Percentiles rank a stretch among this genome's conserved stretches.
Evolutionary conservation across 2,113 vertebrate genomes (phyloP).

Genomic region (Regulus satrapa): DNA sequence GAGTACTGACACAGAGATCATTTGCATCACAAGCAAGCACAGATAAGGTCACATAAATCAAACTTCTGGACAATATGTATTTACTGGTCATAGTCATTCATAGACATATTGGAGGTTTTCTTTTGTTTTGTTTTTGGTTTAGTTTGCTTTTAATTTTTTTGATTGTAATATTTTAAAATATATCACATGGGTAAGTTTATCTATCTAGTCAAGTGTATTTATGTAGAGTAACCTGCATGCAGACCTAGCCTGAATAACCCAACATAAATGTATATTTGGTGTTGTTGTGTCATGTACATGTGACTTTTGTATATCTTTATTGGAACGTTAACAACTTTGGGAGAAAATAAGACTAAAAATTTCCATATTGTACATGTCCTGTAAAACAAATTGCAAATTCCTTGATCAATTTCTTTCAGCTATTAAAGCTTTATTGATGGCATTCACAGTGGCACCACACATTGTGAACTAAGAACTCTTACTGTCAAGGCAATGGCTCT

Average conservation of each 20-base stretch:
- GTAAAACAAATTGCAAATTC: background rate
- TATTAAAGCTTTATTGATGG: background rate
- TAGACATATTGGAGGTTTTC: background rate
- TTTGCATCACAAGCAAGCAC: background rate
- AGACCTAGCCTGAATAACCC: background rate
- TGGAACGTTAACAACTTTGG: background rate
- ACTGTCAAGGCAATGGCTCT: background rate
- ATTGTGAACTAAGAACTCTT: background rate
- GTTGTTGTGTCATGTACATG: background rate
- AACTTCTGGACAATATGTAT: background rate
- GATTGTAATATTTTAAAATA: background rate
- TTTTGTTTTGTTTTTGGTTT: background rate
- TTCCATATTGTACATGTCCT: rapidly evolving
- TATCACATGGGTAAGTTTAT: background rate
- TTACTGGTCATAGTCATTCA: background rate
- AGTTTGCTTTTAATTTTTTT: background rate
- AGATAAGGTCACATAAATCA: background rate
- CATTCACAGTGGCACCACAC: background rate
- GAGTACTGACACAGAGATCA: background rate
- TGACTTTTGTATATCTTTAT: background rate
- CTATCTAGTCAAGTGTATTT: background rate
- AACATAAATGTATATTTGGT: background rate
- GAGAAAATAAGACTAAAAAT: background rate
- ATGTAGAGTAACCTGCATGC: background rate
- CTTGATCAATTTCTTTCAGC: background rate